A percentile compares a stretch with the other conserved stretches of the same genome.
Conservation (phyloP, 1,140 invertebrate species). For the Nasonia vitripennis region DNA sequence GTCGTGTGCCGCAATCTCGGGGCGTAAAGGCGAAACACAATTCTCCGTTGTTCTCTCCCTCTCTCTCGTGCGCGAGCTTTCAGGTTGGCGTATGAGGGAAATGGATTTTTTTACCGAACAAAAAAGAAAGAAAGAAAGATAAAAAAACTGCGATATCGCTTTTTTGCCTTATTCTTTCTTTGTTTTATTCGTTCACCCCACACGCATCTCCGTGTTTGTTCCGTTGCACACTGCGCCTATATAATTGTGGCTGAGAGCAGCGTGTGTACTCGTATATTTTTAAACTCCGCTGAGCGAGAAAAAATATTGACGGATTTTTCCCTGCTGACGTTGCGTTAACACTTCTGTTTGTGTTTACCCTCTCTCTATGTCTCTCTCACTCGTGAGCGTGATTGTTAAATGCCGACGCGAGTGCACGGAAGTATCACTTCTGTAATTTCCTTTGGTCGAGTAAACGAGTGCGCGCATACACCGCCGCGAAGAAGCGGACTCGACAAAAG, state of each 20-base stretch:
- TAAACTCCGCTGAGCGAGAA: neutral
- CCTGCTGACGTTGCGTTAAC: too few species aligned
- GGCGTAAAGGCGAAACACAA: conserved; percentile 28
- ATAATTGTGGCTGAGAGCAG: neutral
- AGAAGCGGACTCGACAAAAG: neutral
- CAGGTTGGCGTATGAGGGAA: neutral
- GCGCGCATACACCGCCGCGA: too few species aligned
- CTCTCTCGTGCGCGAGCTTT: neutral
- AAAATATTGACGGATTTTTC: too few species aligned
- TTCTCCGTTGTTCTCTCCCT: neutral
- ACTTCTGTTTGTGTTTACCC: too few species aligned
- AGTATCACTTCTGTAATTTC: too few species aligned
- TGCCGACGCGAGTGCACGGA: too few species aligned
- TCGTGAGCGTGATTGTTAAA: too few species aligned
- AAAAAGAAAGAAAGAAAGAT: neutral
- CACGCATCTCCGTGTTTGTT: neutral
- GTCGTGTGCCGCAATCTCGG: conserved; percentile 15
- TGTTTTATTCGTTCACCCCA: neutral
- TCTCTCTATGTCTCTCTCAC: too few species aligned
- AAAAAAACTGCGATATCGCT: neutral
- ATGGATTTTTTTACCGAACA: neutral
- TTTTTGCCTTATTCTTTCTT: neutral
- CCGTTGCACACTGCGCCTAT: neutral
- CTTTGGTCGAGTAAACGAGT: too few species aligned
- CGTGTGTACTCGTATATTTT: neutral